Evolutionary conservation across 2,888 invertebrate genomes (phyloP).

Genomic region (Cryptophagus acutangulus): DNA sequence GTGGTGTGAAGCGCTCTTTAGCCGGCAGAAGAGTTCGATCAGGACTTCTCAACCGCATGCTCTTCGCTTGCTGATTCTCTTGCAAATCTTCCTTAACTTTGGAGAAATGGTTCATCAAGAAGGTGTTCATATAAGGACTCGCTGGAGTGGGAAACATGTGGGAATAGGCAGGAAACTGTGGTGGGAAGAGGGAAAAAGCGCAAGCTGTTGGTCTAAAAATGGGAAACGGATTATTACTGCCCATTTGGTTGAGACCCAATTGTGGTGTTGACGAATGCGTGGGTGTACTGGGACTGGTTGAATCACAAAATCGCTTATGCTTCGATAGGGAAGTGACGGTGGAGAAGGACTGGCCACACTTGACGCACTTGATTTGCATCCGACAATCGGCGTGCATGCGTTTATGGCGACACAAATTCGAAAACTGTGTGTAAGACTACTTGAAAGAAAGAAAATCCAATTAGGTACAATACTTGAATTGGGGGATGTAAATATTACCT

Average conservation of each 20-base stretch:
- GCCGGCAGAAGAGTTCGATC: constrained; percentile 34
- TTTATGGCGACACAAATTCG: constrained; percentile 98
- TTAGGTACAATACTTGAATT: constrained; percentile 7
- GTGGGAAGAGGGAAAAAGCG: constrained; percentile 59
- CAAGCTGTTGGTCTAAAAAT: constrained; percentile 63
- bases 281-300: constrained; percentile 60
- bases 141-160: constrained; percentile 46
- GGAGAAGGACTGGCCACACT: constrained; percentile 90
- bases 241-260: constrained; percentile 39
- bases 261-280: constrained; percentile 40
- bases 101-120: constrained; percentile 57
- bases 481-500: constrained; percentile 51
- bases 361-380: constrained; percentile 87
- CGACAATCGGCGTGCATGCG: constrained; percentile 97
- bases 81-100: constrained; percentile 49
- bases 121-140: constrained; percentile 58
- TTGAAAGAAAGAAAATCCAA: constrained; percentile 43
- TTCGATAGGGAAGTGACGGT: constrained; percentile 89
- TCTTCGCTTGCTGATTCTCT: constrained; percentile 48
- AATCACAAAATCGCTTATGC: constrained; percentile 94
- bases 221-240: constrained; percentile 53
- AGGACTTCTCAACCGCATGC: constrained; percentile 4
- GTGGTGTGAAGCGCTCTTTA: constrained; percentile 55
- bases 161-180: constrained; percentile 52
- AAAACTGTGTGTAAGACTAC: constrained; percentile 96